Evolutionary conservation across 2,797 vertebrate genomes (phyloP).

Genomic region (Acipenser oxyrinchus): DNA sequence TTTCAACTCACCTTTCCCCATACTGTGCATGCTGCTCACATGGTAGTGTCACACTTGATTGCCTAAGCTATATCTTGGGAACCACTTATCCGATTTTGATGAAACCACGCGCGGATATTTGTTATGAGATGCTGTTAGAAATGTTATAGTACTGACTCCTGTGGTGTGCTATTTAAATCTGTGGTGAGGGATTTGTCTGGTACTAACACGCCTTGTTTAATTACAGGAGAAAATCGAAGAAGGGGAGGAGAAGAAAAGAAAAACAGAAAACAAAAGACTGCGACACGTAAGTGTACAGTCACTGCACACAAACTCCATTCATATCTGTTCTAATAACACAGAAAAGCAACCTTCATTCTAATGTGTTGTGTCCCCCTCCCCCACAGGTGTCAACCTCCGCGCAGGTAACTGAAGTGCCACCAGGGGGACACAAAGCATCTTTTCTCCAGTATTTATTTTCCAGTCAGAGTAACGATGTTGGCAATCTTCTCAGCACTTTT

Average conservation of each 20-base stretch:
- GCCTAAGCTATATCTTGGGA: no score
- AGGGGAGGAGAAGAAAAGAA: constrained; percentile 78
- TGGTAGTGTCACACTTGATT: no score
- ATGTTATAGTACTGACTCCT: constrained; percentile 19
- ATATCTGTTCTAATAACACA: background rate
- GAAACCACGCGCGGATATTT: no score
- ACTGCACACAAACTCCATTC: background rate
- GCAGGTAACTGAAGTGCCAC: constrained; percentile 55
- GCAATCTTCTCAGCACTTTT: constrained; percentile 42
- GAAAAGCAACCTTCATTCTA: background rate
- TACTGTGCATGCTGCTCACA: no score
- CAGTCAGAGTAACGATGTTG: constrained; percentile 39
- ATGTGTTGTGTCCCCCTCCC: background rate
- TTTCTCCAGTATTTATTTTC: constrained; percentile 46
- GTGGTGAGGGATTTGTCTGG: constrained; percentile 13
- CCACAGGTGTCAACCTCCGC: constrained; percentile 63
- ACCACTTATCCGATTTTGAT: no score
- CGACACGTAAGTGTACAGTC: constrained; percentile 63
- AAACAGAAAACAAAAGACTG: constrained; percentile 76
- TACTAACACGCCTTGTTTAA: constrained; percentile 24
- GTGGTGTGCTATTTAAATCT: constrained; percentile 23
- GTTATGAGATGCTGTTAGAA: constrained; percentile 5
- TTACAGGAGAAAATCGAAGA: constrained; percentile 67
- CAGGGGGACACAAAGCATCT: constrained; percentile 16
- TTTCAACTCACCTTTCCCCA: no score